Evolutionary conservation across 2,888 invertebrate genomes (phyloP).

Genomic region (Lottia scabra): DNA sequence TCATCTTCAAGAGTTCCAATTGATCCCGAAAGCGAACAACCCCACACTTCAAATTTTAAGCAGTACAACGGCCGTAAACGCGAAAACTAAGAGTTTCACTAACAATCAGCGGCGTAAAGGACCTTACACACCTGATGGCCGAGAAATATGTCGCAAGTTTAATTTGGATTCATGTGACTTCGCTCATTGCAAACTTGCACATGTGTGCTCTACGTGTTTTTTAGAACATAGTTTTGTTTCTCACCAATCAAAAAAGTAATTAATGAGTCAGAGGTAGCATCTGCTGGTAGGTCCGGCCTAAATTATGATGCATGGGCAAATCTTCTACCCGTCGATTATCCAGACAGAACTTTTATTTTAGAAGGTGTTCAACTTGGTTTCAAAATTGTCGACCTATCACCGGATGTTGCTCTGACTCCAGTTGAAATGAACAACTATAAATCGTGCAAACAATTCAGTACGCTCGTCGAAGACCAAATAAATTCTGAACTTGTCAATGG

Average conservation of each 20-base stretch:
- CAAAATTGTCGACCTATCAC: slow-evolving; percentile 11
- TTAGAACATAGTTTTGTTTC: slow-evolving; percentile 7
- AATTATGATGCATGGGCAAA: not conserved
- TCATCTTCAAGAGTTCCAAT: slow-evolving; percentile 18
- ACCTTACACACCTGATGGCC: slow-evolving; percentile 18
- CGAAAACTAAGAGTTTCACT: no score
- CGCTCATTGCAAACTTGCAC: slow-evolving; percentile 18
- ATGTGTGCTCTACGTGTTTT: slow-evolving; percentile 18
- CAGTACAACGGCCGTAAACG: not conserved
- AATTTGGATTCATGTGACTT: slow-evolving; percentile 20
- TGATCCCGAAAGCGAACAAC: slow-evolving; percentile 13
- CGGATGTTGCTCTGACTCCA: not conserved
- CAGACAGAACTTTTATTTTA: slow-evolving; percentile 12
- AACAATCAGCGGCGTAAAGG: slow-evolving; percentile 5
- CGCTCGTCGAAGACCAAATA: slow-evolving; percentile 10
- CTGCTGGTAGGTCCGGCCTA: not conserved
- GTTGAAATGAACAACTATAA: slow-evolving; percentile 15
- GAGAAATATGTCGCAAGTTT: slow-evolving; percentile 23
- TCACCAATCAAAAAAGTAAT: not conserved
- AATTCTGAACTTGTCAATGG: slow-evolving; percentile 8
- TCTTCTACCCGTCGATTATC: slow-evolving; percentile 6
- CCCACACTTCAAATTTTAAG: not conserved
- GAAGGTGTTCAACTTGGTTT: slow-evolving; percentile 16
- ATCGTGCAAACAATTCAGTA: slow-evolving; percentile 11
- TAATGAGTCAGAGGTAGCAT: not conserved